These are phyloP conservation scores for Eulemur macaco DNA, from an alignment of 2,113 vertebrate genomes.

Conservation along the genomic window DNA sequence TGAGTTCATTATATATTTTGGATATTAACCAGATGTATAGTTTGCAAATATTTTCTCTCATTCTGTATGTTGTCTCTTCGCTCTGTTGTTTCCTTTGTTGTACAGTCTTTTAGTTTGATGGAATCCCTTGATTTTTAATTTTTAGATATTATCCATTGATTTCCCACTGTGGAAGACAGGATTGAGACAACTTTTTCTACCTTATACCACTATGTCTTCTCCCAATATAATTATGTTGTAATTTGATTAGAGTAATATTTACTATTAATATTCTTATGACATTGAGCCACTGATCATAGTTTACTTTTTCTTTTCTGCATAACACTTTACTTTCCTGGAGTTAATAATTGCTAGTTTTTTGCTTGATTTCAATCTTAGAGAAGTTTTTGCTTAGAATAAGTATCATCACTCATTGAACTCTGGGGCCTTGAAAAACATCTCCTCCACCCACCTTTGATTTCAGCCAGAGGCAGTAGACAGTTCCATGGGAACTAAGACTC, in stretches of 20 bases:
- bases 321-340: not conserved
- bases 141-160: not conserved
- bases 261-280: not conserved
- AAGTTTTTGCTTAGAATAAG: not conserved
- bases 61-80: not conserved
- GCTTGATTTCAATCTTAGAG: not conserved
- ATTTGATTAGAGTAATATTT: not conserved
- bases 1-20: not conserved
- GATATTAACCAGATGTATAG: not conserved
- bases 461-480: not conserved
- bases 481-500: not conserved
- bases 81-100: not conserved
- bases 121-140: not conserved
- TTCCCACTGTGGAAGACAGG: conserved; percentile 8
- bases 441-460: not conserved
- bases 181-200: not conserved
- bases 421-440: not conserved
- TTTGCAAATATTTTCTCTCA: not conserved
- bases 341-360: not conserved
- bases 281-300: not conserved
- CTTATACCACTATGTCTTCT: not conserved
- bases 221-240: not conserved
- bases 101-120: not conserved
- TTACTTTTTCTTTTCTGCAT: not conserved
- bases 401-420: not conserved